Base-by-base conservation (phyloP, 2,888 invertebrate genomes). In the Entomobrya multifasciata region DNA sequence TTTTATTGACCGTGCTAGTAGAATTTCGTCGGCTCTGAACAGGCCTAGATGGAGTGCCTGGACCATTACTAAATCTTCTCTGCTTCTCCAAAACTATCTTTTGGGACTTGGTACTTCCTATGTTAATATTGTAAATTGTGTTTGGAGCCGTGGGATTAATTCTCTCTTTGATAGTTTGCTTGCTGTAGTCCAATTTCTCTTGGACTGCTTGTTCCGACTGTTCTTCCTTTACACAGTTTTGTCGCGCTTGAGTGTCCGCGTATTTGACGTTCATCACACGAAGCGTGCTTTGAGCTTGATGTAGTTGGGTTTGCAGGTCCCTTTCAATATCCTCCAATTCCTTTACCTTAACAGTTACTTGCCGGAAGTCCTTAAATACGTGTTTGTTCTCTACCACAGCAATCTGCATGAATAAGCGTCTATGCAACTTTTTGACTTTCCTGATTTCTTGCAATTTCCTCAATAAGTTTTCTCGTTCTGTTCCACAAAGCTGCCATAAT, bases 401-500 rank as follows among this genome's bases (percentile, higher is more conserved):
- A 27, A 78, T 78, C n/a, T 67, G 77, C 27, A 52, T 70, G 27
- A 84, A 84, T 0, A 77, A 11, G n/a, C 57, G 70, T 17, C 36
- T 17, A 10, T 77, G 67, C 8, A 41, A 8, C 20, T 17, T 10
- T 0, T 77, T 20, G 6, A 22, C 36, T 25, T 22, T 10, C 1
- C 30, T 10, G 0, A 83, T 83, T 20, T 83, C 76, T 20, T 0
- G 10, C 0, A 83, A 17, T 27, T 83, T 83, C 20, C 20, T 20
- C 5, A 77, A 22, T 27, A 84, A 47, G 20, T 65, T 82, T 1
- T 74, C 49, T 17, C 62, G 47, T 74, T 83, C 83, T 0, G 17
- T 5, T 0, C 20, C 0, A 17, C 83, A 83, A 0, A 83, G 36
- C 22, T 76, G 20, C 62, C 36, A 76, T 0, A 84, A 49, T 13